Evolutionary conservation across 2,797 vertebrate genomes (phyloP).

Genomic region (Acipenser oxyrinchus): DNA sequence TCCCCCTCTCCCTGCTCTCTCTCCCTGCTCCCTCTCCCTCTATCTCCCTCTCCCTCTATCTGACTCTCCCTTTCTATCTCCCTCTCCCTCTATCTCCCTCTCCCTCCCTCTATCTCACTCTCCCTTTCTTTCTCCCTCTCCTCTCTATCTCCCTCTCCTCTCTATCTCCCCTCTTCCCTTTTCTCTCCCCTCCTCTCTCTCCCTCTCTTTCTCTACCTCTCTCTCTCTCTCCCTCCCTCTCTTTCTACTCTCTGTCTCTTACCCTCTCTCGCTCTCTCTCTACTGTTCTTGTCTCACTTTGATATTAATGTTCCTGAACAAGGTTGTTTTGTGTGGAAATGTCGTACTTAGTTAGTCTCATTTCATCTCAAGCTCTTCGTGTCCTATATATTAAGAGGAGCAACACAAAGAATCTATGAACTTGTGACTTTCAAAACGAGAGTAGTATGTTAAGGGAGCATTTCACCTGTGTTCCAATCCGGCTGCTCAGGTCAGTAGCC

Average conservation of each 20-base stretch:
- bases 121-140: neutral
- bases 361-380: too few species aligned
- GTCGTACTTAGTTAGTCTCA: too few species aligned
- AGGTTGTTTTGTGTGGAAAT: too few species aligned
- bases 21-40: neutral
- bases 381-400: too few species aligned
- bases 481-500: too few species aligned
- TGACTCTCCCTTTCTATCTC: neutral
- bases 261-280: conserved; percentile 12
- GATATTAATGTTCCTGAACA: too few species aligned
- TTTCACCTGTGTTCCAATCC: too few species aligned
- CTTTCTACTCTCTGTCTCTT: neutral
- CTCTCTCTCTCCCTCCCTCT: neutral
- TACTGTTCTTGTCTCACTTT: conserved; percentile 1
- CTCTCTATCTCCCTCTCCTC: neutral
- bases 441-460: too few species aligned
- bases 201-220: neutral
- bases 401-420: too few species aligned
- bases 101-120: too few species aligned
- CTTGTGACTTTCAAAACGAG: too few species aligned
- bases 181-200: neutral
- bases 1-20: conserved; percentile 1
- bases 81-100: neutral
- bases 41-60: neutral
- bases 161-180: neutral